A percentile compares a stretch with the other conserved stretches of the same genome.
phyloP scores from a whole-genome alignment of 2,113 vertebrate genomes.

The Capreolus pygargus region DNA sequence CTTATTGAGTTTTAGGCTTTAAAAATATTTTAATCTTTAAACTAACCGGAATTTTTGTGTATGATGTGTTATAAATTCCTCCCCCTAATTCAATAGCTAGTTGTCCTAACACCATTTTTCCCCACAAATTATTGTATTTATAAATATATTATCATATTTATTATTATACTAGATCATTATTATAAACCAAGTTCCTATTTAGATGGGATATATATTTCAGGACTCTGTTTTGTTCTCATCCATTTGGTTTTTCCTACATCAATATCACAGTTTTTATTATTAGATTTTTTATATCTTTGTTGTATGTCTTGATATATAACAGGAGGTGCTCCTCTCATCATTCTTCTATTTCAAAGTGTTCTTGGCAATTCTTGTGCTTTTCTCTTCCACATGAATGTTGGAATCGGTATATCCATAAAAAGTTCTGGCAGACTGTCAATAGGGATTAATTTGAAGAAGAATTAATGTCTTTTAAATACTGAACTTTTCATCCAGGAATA shows the following conservation, averaged over 20 bases:
- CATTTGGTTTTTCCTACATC: neutral
- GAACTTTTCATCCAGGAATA: neutral
- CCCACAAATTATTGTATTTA: neutral
- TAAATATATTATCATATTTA: neutral
- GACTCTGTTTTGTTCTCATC: neutral
- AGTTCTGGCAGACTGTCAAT: neutral
- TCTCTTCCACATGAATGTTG: neutral
- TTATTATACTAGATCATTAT: neutral
- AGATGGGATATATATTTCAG: neutral
- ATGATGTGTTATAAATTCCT: neutral
- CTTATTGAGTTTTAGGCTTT: neutral
- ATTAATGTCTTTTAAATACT: neutral
- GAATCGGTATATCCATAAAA: neutral
- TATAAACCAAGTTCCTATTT: neutral
- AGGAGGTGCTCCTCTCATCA: neutral
- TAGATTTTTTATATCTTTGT: neutral
- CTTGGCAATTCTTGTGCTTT: neutral
- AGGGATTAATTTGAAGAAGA: neutral
- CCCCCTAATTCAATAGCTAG: neutral
- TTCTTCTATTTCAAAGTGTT: slow-evolving; percentile 2
- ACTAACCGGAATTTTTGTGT: neutral
- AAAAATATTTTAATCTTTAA: neutral
- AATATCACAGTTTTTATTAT: neutral
- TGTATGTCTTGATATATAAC: neutral
- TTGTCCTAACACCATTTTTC: neutral